These are phyloP conservation scores for Diaphora mendica DNA, from an alignment of 2,888 invertebrate genomes.

Conservation along the genomic window DNA sequence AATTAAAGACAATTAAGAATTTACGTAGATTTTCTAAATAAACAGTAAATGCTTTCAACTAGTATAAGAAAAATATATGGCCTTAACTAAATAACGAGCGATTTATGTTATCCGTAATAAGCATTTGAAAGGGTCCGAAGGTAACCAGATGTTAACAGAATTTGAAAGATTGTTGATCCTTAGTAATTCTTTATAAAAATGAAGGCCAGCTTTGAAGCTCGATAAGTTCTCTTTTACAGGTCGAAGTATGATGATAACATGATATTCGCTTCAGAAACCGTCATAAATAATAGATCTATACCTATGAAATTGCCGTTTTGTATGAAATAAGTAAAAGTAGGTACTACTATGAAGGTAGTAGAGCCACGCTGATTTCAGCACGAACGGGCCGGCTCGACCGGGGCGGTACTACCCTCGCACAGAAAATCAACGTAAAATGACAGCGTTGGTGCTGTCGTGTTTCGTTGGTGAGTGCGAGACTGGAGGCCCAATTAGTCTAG, in stretches of 20 bases:
- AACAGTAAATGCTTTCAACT: background rate
- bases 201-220: background rate
- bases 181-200: constrained; percentile 13
- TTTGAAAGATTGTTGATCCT: constrained; percentile 15
- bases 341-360: too few relatives aligned
- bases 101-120: background rate
- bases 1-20: background rate
- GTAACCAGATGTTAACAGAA: background rate
- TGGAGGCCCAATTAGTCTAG: too few relatives aligned
- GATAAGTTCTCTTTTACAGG: constrained; percentile 10
- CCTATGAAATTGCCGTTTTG: too few relatives aligned
- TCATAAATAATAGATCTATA: too few relatives aligned
- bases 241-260: background rate
- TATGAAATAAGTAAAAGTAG: too few relatives aligned
- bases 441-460: too few relatives aligned
- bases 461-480: too few relatives aligned
- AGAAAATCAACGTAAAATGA: too few relatives aligned
- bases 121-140: background rate
- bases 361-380: too few relatives aligned
- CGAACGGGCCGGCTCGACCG: too few relatives aligned
- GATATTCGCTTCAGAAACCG: constrained; percentile 5
- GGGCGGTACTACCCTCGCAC: too few relatives aligned
- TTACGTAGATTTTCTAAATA: background rate
- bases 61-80: background rate
- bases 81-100: background rate